Evolutionary conservation across 2,797 vertebrate genomes (phyloP), one percentile per base, ranked within the genome.

Genomic region (Phrynocephalus vlangalii): DNA sequence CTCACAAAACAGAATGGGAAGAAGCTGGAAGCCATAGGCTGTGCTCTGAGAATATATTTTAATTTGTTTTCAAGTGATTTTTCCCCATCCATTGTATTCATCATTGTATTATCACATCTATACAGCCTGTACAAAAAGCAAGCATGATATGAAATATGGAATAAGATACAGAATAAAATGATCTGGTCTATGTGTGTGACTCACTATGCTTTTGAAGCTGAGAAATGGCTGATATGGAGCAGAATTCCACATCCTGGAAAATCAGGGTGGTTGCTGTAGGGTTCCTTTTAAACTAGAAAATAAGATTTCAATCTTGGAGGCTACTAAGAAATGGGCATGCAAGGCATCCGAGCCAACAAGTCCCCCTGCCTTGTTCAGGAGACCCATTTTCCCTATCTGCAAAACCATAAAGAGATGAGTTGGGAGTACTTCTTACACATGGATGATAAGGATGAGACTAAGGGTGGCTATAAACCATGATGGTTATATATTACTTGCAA

Each of bases 41-140:
- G 6, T 44, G 38, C 28, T 81, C 85, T 66, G 66, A 9, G 52
- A 75, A 86, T 66, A 66, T n/a, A 81, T 86, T 86, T 86, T 81
- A 73, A 81, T 86, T 81, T 15, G 8, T 38, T 72, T 38, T 48
- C 52, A 80, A 72, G 60, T 26, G 52, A 6, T 48, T 63, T 73
- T 81, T 50, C 38, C 38, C 38, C 38, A 44, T n/a, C 52, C 73
- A 81, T 81, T 52, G 66, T 26, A 38, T 28, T 68, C 18, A 11
- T 52, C 33, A 86, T 66, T 22, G 5, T 44, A 68, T 68, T 5
- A 78, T 52, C 9, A 48, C 20, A 68, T 78, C 44, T 85, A 68
- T 30, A 78, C 26, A 78, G 0, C 20, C 8, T 68, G n/a, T 48
- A 33, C 38, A 68, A 68, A 78, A 77, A 50, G 16, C 71, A 72